A percentile compares a stretch with the other conserved stretches of the same genome.
Evolutionary conservation across 1,140 invertebrate species (phyloP).

Genomic region (Meteorus sp.): DNA sequence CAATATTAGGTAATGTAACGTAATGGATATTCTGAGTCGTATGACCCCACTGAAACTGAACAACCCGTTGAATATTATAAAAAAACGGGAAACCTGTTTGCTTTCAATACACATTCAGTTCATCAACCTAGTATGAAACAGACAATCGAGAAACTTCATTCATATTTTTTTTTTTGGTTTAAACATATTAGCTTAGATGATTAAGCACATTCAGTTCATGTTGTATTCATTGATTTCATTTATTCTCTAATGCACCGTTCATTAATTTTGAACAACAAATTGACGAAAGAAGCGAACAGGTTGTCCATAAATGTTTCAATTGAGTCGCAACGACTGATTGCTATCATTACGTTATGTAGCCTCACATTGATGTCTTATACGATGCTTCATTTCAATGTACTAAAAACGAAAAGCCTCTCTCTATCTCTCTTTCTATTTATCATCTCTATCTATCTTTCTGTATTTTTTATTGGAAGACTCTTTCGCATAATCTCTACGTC

Average conservation of each 20-base stretch:
- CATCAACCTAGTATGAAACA: too few species aligned
- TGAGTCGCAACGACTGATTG: constrained; percentile 54
- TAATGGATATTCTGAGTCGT: constrained; percentile 55
- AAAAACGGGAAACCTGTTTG: constrained; percentile 41
- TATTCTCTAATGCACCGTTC: too few species aligned
- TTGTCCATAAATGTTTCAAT: constrained; percentile 45
- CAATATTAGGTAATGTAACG: constrained; percentile 85
- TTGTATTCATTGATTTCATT: constrained; percentile 14
- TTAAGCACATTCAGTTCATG: constrained; percentile 9
- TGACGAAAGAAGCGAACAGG: constrained; percentile 51
- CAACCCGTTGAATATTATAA: constrained; percentile 19
- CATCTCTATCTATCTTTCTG: background rate
- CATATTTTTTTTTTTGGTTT: background rate
- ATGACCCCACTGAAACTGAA: constrained; percentile 52
- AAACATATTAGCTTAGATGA: constrained; percentile 16
- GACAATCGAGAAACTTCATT: background rate
- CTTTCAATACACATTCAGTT: too few species aligned
- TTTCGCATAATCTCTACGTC: constrained; percentile 13
- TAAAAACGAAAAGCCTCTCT: constrained; percentile 16
- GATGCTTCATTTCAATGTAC: constrained; percentile 19
- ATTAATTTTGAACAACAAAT: too few species aligned
- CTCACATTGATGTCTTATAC: constrained; percentile 56
- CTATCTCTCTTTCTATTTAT: background rate
- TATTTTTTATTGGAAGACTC: background rate
- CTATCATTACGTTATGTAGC: constrained; percentile 58